Conservation (phyloP, 1,140 invertebrate genomes). For the Nixonia krombeini region DNA sequence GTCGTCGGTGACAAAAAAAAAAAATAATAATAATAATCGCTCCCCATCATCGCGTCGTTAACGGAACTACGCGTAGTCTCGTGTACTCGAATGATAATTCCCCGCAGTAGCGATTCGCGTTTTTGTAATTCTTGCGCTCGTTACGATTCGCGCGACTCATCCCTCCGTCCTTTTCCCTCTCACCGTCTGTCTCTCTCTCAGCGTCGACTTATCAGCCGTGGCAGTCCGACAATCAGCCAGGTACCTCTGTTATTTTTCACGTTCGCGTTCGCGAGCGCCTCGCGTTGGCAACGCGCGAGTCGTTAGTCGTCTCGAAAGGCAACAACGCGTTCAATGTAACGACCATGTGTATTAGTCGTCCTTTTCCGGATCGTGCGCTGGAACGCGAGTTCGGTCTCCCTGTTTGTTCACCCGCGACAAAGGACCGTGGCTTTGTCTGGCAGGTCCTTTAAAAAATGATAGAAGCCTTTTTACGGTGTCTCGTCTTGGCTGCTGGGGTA, state of each 20-base stretch:
- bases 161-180: too few species aligned
- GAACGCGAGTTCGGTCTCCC: slow-evolving; percentile 33
- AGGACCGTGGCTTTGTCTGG: slow-evolving; percentile 41
- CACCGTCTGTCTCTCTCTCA: too few species aligned
- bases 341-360: slow-evolving; percentile 32
- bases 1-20: slow-evolving; percentile 1
- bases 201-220: slow-evolving; percentile 36
- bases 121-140: slow-evolving; percentile 46
- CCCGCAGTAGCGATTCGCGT: slow-evolving; percentile 15
- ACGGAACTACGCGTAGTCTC: slow-evolving; percentile 32
- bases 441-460: slow-evolving; percentile 47
- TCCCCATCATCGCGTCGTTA: slow-evolving; percentile 28
- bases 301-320: slow-evolving; percentile 9
- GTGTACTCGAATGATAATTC: slow-evolving; percentile 34
- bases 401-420: slow-evolving; percentile 42
- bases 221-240: slow-evolving; percentile 32
- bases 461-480: slow-evolving; percentile 45
- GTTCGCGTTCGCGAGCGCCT: slow-evolving; percentile 11
- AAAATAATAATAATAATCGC: slow-evolving; percentile 21
- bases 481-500: slow-evolving; percentile 41
- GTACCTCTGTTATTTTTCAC: slow-evolving; percentile 36
- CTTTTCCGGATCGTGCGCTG: slow-evolving; percentile 31
- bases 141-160: slow-evolving; percentile 42
- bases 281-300: neutral
- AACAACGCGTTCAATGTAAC: slow-evolving; percentile 38